Evolutionary conservation across 1,140 invertebrate species (phyloP).

Genomic region (Aphelenchoides fujianensis): DNA sequence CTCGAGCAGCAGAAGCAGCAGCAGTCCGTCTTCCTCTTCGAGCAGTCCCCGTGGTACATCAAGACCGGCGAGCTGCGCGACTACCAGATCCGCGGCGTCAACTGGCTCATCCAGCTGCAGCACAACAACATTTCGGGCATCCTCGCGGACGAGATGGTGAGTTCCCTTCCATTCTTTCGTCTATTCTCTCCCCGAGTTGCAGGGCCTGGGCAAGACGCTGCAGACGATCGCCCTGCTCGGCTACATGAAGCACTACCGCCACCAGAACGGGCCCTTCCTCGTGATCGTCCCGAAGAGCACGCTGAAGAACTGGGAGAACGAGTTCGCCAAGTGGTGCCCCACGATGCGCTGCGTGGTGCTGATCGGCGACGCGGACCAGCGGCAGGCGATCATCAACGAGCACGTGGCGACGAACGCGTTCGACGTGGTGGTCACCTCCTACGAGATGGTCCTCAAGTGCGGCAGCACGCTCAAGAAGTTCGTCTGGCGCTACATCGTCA

Average conservation of each 20-base stretch:
- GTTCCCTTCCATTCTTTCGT: constrained; percentile 6
- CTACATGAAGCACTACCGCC: constrained; percentile 97
- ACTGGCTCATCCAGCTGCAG: constrained; percentile 94
- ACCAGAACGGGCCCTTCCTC: constrained; percentile 91
- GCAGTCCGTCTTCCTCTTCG: constrained; percentile 48
- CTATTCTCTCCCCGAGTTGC: constrained; percentile 25
- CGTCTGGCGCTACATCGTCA: constrained; percentile 91
- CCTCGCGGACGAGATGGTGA: constrained; percentile 94
- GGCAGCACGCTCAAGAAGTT: constrained; percentile 96
- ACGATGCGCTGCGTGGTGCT: constrained; percentile 83
- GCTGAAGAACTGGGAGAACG: constrained; percentile 95
- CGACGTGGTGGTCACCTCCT: constrained; percentile 77
- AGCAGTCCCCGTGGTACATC: constrained; percentile 63
- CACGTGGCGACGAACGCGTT: constrained; percentile 13
- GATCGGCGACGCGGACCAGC: constrained; percentile 89
- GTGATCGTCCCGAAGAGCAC: constrained; percentile 99
- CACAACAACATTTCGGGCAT: constrained; percentile 99
- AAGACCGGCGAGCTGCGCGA: constrained; percentile 86
- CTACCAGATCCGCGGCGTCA: constrained; percentile 96
- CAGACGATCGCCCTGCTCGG: constrained; percentile 97
- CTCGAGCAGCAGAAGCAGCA: constrained; percentile 81
- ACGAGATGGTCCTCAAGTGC: constrained; percentile 97
- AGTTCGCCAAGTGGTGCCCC: constrained; percentile 97
- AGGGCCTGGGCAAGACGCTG: constrained; percentile 94
- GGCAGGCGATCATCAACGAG: constrained; percentile 76